A percentile compares a stretch with the other conserved stretches of the same genome.
phyloP scores from a whole-genome alignment of 2,888 invertebrate genomes.

The Caenorhabditis japonica region DNA sequence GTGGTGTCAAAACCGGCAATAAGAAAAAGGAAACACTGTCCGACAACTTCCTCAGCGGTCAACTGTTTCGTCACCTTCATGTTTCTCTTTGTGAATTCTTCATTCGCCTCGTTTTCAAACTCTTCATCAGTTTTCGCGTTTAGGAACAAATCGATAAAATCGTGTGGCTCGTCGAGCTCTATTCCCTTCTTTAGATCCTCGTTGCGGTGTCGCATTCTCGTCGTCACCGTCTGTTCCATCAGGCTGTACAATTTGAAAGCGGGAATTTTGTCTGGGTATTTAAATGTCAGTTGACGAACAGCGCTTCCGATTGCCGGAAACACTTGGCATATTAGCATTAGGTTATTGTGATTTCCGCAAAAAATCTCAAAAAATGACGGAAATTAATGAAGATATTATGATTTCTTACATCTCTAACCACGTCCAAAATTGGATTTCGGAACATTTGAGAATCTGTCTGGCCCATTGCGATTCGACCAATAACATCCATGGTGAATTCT shows the following conservation, averaged over 20 bases:
- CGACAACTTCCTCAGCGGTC: constrained; percentile 75
- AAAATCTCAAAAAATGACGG: constrained; percentile 25
- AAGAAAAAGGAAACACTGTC: constrained; percentile 79
- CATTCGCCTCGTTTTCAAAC: constrained; percentile 23
- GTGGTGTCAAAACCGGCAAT: constrained; percentile 81
- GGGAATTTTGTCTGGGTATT: constrained; percentile 11
- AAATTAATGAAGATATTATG: too few species aligned
- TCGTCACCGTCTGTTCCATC: constrained; percentile 22
- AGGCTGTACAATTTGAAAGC: constrained; percentile 16
- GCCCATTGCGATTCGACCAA: constrained; percentile 62
- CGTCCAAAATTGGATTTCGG: constrained; percentile 23
- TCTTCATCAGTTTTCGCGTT: constrained; percentile 58
- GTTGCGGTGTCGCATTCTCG: constrained; percentile 46
- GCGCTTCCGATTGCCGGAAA: constrained; percentile 27
- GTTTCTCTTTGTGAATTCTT: constrained; percentile 16
- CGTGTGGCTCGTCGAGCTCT: constrained; percentile 48
- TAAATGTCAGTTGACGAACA: constrained; percentile 22
- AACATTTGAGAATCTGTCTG: constrained; percentile 46
- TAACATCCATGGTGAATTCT: constrained; percentile 65
- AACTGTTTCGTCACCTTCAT: constrained; percentile 10
- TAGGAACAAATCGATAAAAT: constrained; percentile 69
- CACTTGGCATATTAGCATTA: constrained; percentile 21
- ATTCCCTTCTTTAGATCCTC: constrained; percentile 35
- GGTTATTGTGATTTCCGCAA: constrained; percentile 13
- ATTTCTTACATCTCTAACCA: constrained; percentile 29